A percentile compares a stretch with the other conserved stretches of the same genome.
phyloP scores from a whole-genome alignment of 2,113 vertebrate species.

The Mobula hypostoma region DNA sequence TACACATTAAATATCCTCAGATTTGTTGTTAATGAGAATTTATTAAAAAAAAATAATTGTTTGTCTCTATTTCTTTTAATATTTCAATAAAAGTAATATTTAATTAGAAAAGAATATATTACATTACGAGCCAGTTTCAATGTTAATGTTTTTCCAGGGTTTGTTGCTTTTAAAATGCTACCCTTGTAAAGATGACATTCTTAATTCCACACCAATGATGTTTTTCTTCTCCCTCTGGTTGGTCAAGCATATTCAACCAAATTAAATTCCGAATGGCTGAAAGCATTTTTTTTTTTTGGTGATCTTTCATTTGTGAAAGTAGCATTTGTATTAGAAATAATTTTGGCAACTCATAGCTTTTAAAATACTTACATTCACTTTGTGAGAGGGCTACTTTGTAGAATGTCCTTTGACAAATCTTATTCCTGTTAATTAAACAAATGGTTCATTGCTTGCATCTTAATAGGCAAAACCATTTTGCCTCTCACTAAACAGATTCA shows the following conservation, averaged over 20 bases:
- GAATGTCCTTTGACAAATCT: background rate
- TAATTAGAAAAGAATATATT: background rate
- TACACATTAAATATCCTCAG: background rate
- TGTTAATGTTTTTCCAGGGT: background rate
- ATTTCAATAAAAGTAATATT: background rate
- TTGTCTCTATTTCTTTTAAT: background rate
- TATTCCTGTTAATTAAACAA: slow-evolving; percentile 17
- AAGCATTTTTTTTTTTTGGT: slow-evolving; percentile 2
- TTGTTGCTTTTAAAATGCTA: background rate
- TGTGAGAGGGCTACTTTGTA: background rate
- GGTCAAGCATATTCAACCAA: background rate
- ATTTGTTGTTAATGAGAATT: slow-evolving; percentile 18
- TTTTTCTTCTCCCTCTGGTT: background rate
- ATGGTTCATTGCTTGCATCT: slow-evolving; percentile 20
- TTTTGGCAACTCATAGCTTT: background rate
- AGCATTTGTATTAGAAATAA: background rate
- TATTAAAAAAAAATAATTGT: background rate
- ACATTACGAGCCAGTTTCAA: background rate
- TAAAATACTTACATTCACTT: background rate
- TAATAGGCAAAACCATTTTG: background rate
- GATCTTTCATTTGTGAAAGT: background rate
- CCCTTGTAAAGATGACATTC: background rate
- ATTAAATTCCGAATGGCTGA: background rate
- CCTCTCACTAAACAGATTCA: background rate
- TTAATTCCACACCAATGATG: background rate